These are phyloP conservation scores for Tolmerus cingulatus DNA, from an alignment of 2,888 invertebrate species.

Conservation along the genomic window DNA sequence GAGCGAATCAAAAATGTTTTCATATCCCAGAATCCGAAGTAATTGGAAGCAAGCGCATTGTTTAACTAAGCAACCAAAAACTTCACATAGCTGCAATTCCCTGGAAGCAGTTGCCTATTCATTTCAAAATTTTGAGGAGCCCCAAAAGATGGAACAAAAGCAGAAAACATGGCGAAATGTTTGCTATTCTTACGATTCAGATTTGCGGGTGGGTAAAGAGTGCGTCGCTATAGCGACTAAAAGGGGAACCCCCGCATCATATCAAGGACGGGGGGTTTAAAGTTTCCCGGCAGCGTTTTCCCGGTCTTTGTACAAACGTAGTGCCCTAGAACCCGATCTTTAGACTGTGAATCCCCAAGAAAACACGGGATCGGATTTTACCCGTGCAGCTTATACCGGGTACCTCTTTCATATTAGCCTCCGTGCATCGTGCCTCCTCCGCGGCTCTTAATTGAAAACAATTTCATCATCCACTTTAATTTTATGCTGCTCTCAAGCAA, in stretches of 20 bases:
- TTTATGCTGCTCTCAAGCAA: neutral
- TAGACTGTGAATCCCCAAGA: neutral
- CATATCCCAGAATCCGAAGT: neutral
- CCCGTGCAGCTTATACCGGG: neutral
- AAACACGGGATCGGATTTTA: neutral
- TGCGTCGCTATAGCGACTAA: neutral
- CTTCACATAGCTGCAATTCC: neutral
- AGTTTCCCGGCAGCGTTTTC: neutral
- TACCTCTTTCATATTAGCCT: neutral
- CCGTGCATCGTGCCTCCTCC: neutral
- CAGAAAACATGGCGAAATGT: neutral
- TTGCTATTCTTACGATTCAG: neutral
- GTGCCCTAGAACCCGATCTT: neutral
- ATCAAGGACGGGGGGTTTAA: neutral
- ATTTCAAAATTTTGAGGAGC: neutral
- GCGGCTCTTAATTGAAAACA: constrained; percentile 1
- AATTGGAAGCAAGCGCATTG: neutral
- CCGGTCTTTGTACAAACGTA: neutral
- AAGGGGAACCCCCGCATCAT: neutral
- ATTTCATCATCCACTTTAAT: constrained; percentile 4
- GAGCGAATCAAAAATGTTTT: neutral
- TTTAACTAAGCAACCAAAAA: neutral
- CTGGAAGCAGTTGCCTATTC: neutral
- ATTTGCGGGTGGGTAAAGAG: neutral
- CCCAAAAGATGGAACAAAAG: neutral